Percentiles rank a stretch among this genome's conserved stretches.
These are phyloP conservation scores for Drusus annulatus DNA, from an alignment of 1,140 invertebrate genomes.

Conservation along the genomic window DNA sequence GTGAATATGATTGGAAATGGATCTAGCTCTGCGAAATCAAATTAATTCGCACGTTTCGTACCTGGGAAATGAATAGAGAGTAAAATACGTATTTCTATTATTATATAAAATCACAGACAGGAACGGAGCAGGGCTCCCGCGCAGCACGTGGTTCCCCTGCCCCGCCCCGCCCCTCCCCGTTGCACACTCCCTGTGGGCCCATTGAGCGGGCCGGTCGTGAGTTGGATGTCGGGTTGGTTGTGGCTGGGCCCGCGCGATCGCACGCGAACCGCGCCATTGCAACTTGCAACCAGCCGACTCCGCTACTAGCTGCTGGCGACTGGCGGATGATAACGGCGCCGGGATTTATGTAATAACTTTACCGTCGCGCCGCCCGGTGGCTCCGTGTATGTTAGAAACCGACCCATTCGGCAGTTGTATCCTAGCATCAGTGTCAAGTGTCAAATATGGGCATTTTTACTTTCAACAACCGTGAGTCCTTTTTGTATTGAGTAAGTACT, in stretches of 20 bases:
- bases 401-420: no score
- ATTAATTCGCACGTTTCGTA: no score
- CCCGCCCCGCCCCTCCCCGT: constrained; percentile 55
- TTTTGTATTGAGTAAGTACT: constrained; percentile 4
- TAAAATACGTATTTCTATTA: no score
- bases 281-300: background rate
- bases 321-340: constrained; percentile 33
- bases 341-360: constrained; percentile 47
- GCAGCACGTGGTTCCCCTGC: constrained; percentile 41
- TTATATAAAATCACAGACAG: no score
- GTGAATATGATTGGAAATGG: no score
- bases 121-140: background rate
- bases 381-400: constrained; percentile 6
- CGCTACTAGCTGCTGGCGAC: no score
- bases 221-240: background rate
- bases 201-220: constrained; percentile 4
- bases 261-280: constrained; percentile 31
- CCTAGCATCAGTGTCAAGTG: no score
- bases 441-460: constrained; percentile 42
- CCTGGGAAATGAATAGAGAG: no score
- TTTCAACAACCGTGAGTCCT: constrained; percentile 48
- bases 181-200: background rate
- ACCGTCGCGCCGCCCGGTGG: constrained; percentile 11
- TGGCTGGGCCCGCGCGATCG: no score
- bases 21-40: no score